Evolutionary conservation across 1,140 invertebrate genomes (phyloP), one percentile per base, ranked within the genome.

Genomic region (Meteorus sp.): DNA sequence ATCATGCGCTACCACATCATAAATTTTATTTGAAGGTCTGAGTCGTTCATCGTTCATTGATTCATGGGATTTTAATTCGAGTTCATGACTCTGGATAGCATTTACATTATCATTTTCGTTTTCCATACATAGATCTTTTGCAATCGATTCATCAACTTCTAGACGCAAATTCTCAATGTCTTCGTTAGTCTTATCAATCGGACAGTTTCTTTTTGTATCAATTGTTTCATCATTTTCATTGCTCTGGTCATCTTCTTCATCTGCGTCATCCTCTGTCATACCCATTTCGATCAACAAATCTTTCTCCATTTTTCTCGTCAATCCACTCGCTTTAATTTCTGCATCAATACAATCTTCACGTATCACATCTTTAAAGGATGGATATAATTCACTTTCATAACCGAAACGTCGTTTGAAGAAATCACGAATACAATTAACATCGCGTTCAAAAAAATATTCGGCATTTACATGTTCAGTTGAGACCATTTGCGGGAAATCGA

Each of bases 401-500:
- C 84, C 85, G 78, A 98, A 99, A 53, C 93, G 85, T 76, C 89
- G 88, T 69, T 88, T 90, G 77, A 99, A 99, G 79, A 98, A 98
- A 51, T 92, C 89, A 59, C 89, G 83, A 9, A 99, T 84, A 76
- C 97, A 98, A 41, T 87, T 87, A 0, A 99, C 96, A 84, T 99
- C 97, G 67, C 97, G 85, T 56, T 99, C 87, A 78, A 99, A 99
- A 80, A 92, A 94, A 86, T 89, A 87, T 85, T 97, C 85, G 27
- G 96, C 97, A 82, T 99, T 97, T 15, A 82, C 74, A 81, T 99
- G 97, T 43, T 88, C 88, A 0, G 90, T 97, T 4, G 95, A 98
- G 37, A 99, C 86, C 97, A 99, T 99, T 83, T 99, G 97, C 1
- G 98, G 97, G 78, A 99, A 99, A 84, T 99, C 98, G 71, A 99